Evolutionary conservation across 2,888 invertebrate genomes (phyloP), one percentile per base, ranked within the genome.

Genomic region (Prionchulus punctatus): DNA sequence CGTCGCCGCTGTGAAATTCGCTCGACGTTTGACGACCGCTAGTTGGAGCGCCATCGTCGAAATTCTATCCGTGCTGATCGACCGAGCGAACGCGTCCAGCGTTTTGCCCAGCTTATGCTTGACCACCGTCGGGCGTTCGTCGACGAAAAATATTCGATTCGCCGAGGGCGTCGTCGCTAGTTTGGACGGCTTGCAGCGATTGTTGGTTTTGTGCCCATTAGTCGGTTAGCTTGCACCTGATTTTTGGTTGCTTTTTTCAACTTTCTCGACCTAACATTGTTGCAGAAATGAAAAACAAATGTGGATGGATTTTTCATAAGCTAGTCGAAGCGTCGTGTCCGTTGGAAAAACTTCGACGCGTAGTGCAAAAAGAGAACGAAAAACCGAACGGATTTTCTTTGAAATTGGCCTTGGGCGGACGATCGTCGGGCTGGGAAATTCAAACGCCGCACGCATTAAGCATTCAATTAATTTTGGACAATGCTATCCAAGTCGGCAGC

Each of bases 21-120:
- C 74, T n/a, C 68, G 74, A 2, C 69, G 85, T 57, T 81, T 91
- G 36, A 72, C 92, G 53, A 87, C 87, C 0, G 86, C 86, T 65
- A 88, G 89, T 67, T 92, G 91, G 91, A 83, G 85, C 43, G 86
- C 86, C 0, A 84, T 90, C 79, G 82, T 91, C 58, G 83, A 84
- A 21, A 86, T 92, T 1, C 74, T 91, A 21, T 86, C 89, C 49
- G 82, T 83, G 0, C 83, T 85, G 0, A 73, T 57, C 28, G 57
- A 57, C 2, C 47, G n/a, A 2, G 21, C 4, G 47, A 12, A 45
- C 23, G 12, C 7, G 7, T 36, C 7, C 36, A 36, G 12, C 18
- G 36, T 12, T 12, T 12, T 18, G 7, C 7, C 36, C 12, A 36
- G 18, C 36, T 7, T 7, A 36, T 12, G 36, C 18, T 36, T 18